A percentile compares a stretch with the other conserved stretches of the same genome.
Evolutionary conservation across 1,140 invertebrate species (phyloP).

Genomic region (Drosophila punjabiensis): DNA sequence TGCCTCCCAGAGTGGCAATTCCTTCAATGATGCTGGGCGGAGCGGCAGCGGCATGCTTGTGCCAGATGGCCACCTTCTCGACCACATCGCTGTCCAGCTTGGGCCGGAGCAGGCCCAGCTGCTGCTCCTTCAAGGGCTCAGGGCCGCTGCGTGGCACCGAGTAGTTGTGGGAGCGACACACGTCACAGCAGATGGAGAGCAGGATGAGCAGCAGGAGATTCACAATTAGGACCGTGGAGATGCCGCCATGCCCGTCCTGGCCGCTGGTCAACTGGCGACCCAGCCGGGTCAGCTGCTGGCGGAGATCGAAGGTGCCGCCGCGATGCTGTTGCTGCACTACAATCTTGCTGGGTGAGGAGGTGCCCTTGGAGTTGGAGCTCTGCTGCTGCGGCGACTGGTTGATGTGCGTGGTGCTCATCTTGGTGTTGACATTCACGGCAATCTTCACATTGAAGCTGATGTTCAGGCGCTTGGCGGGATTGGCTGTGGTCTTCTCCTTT

Average conservation of each 20-base stretch:
- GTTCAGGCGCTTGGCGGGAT: conserved; percentile 50
- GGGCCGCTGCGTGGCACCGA: background rate
- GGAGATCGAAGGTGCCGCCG: conserved; percentile 24
- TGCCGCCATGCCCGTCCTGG: conserved; percentile 41
- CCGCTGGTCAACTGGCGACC: conserved; percentile 43
- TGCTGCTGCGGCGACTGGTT: conserved; percentile 16
- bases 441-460: conserved; percentile 77
- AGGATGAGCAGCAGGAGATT: conserved; percentile 62
- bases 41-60: conserved; percentile 65
- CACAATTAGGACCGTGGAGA: conserved; percentile 57
- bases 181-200: conserved; percentile 70
- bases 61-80: conserved; percentile 72
- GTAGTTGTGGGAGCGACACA: conserved; percentile 63
- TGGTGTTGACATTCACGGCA: conserved; percentile 74
- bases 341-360: background rate
- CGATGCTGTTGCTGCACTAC: conserved; percentile 21
- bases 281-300: conserved; percentile 46
- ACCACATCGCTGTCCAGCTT: conserved; percentile 72
- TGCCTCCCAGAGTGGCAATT: conserved; percentile 48
- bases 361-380: background rate
- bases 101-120: conserved; percentile 41
- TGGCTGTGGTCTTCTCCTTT: background rate
- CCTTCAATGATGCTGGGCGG: conserved; percentile 62
- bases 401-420: conserved; percentile 56
- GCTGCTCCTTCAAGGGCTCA: conserved; percentile 20